Evolutionary conservation across 2,113 vertebrate species (phyloP).

Genomic region (Mobula hypostoma): DNA sequence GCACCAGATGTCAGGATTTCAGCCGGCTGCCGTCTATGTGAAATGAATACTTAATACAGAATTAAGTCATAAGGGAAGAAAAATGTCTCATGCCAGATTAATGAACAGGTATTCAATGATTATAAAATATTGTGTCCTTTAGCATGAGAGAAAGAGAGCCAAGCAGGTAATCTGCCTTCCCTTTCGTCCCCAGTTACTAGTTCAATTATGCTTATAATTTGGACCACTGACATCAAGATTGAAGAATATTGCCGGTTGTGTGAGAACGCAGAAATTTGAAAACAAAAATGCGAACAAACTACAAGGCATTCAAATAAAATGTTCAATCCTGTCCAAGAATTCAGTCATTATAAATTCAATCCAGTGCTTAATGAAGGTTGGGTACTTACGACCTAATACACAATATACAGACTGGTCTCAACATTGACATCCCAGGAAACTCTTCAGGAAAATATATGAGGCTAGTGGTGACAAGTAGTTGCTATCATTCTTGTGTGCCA

Average conservation of each 20-base stretch:
- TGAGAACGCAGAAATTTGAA: background rate
- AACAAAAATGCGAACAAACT: background rate
- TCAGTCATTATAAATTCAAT: background rate
- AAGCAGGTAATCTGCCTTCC: background rate
- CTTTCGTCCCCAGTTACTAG: background rate
- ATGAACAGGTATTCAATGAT: background rate
- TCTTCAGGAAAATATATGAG: background rate
- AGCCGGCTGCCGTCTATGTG: too few species aligned
- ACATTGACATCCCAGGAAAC: background rate
- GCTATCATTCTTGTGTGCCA: background rate
- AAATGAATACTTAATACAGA: background rate
- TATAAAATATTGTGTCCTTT: background rate
- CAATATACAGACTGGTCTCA: background rate
- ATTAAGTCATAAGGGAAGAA: background rate
- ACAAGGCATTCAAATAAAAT: background rate
- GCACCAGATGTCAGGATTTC: too few species aligned
- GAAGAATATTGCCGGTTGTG: background rate
- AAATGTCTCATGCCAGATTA: background rate
- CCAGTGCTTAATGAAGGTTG: background rate
- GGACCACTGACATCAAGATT: background rate
- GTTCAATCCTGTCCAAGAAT: background rate
- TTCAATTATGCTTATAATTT: background rate
- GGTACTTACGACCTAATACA: background rate
- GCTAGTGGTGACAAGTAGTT: background rate
- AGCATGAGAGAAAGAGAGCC: background rate